phyloP scores from a whole-genome alignment of 2,888 invertebrate genomes.

The Ectobius pallidus region DNA sequence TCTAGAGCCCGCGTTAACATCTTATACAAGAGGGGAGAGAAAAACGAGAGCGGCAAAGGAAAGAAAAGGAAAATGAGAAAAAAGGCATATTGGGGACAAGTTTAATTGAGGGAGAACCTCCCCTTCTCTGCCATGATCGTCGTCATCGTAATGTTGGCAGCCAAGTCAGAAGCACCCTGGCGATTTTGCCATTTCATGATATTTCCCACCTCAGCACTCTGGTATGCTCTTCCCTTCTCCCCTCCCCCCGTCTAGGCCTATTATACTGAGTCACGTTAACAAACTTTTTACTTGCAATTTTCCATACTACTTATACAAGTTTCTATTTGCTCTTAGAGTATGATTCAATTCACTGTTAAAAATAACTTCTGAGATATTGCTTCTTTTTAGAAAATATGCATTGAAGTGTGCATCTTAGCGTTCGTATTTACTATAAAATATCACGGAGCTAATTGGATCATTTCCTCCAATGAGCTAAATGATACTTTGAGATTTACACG shows the following conservation, averaged over 20 bases:
- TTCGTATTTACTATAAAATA: no score
- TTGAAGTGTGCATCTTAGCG: no score
- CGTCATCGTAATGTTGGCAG: neutral
- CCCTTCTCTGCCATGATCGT: neutral
- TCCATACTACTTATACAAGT: no score
- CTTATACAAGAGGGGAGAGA: neutral
- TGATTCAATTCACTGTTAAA: no score
- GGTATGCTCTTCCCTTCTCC: neutral
- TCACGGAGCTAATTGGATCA: no score
- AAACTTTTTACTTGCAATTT: neutral
- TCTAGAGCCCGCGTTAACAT: neutral
- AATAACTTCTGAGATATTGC: no score
- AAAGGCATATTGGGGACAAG: slow-evolving; percentile 20
- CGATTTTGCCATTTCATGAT: neutral
- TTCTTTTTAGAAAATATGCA: no score
- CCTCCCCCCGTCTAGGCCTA: neutral
- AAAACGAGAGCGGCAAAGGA: neutral
- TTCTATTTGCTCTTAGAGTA: no score
- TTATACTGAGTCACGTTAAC: neutral
- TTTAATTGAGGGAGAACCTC: slow-evolving; percentile 9
- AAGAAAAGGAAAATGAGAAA: neutral
- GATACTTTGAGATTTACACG: no score
- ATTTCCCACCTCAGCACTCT: neutral
- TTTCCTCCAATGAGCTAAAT: no score
- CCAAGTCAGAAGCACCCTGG: neutral